Percentiles rank a stretch among this genome's conserved stretches.
These are phyloP conservation scores for Itoplectis maculator DNA, from an alignment of 2,888 invertebrate genomes.

Conservation along the genomic window DNA sequence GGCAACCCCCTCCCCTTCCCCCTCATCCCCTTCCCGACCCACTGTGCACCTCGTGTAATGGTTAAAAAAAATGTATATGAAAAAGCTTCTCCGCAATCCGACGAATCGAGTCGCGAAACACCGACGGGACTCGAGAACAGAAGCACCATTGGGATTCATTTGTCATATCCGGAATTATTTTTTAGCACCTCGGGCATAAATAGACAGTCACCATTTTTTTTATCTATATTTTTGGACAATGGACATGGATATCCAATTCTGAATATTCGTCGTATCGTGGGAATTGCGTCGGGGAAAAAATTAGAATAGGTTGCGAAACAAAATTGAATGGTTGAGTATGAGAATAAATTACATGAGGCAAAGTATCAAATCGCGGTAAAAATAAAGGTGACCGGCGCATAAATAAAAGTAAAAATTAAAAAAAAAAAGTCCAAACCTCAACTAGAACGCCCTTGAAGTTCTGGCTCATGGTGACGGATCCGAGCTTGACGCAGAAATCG, in stretches of 20 bases:
- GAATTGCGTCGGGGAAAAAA: no score
- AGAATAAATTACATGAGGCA: no score
- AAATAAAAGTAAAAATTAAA: no score
- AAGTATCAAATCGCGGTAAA: no score
- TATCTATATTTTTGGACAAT: no score
- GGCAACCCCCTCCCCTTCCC: conserved; percentile 39
- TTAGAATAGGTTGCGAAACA: no score
- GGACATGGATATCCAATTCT: no score
- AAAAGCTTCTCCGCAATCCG: neutral
- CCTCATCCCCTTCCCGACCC: no score
- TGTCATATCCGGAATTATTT: neutral
- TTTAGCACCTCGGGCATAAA: neutral
- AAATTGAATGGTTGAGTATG: no score
- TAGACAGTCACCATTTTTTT: no score
- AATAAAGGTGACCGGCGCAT: no score
- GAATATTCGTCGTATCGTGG: no score
- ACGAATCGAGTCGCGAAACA: neutral
- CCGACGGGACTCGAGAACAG: neutral
- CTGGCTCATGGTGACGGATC: conserved; percentile 96
- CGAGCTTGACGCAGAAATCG: conserved; percentile 97
- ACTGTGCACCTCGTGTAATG: conserved; percentile 33
- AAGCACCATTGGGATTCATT: neutral
- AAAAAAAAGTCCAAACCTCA: conserved; percentile 87
- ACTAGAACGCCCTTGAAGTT: conserved; percentile 97
- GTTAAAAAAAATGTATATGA: conserved; percentile 14